Conservation (phyloP, 1,140 invertebrate genomes). For the Hypsibius dujardini region DNA sequence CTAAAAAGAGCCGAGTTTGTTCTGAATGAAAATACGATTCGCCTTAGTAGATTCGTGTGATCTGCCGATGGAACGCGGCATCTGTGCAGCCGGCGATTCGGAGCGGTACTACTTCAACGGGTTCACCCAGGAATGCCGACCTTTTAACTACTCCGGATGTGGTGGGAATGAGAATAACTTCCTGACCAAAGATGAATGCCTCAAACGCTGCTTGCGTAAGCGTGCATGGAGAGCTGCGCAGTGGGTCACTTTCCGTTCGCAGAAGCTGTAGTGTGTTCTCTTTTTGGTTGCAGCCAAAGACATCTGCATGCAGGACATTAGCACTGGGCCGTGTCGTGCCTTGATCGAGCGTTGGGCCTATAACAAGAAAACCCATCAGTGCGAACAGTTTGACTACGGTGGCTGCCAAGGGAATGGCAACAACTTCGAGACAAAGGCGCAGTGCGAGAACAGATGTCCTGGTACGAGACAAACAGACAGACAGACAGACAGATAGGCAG, state of each 20-base stretch:
- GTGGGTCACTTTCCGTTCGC: slow-evolving; percentile 19
- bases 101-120: slow-evolving; percentile 37
- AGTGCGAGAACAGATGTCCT: slow-evolving; percentile 41
- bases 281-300: slow-evolving; percentile 19
- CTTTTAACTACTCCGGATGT: slow-evolving; percentile 42
- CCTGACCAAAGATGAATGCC: slow-evolving; percentile 33
- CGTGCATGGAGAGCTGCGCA: slow-evolving; percentile 22
- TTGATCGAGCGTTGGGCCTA: slow-evolving; percentile 41
- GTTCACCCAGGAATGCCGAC: slow-evolving; percentile 32
- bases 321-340: slow-evolving; percentile 41
- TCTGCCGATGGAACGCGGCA: no score
- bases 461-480: slow-evolving; percentile 24
- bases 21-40: no score
- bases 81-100: no score
- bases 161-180: slow-evolving; percentile 43
- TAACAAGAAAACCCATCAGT: slow-evolving; percentile 38
- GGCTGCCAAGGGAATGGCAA: slow-evolving; percentile 50
- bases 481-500: slow-evolving; percentile 33
- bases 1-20: no score
- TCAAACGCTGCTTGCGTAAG: slow-evolving; percentile 27
- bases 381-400: slow-evolving; percentile 44
- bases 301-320: slow-evolving; percentile 30
- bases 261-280: slow-evolving; percentile 17
- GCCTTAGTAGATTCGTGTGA: slow-evolving; percentile 27
- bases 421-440: slow-evolving; percentile 41